phyloP scores from a whole-genome alignment of 2,113 vertebrate species.

The zebrafish (Danio rerio) region DNA sequence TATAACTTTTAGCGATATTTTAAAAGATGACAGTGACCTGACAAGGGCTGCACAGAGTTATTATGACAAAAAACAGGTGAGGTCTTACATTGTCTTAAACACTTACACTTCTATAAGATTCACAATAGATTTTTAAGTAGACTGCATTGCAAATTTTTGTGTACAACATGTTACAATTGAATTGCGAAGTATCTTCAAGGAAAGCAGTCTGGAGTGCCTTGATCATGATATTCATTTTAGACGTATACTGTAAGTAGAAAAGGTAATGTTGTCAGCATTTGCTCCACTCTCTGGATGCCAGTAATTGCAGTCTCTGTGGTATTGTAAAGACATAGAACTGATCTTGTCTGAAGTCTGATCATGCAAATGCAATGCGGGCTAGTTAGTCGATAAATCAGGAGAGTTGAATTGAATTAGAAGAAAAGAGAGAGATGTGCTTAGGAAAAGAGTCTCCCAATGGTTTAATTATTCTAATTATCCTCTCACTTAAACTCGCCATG shows the following conservation, averaged over 20 bases:
- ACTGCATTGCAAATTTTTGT: background rate
- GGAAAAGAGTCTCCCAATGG: slow-evolving; percentile 70
- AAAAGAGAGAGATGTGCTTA: slow-evolving; percentile 60
- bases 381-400: slow-evolving; percentile 40
- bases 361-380: slow-evolving; percentile 44
- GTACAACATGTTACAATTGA: slow-evolving; percentile 19
- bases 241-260: slow-evolving; percentile 12
- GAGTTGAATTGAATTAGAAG: slow-evolving; percentile 53
- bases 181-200: background rate
- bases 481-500: slow-evolving; percentile 70
- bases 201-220: slow-evolving; percentile 1
- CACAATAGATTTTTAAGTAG: background rate
- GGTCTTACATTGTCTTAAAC: background rate
- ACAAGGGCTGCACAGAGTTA: slow-evolving; percentile 36
- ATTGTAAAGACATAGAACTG: slow-evolving; percentile 40
- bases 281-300: background rate
- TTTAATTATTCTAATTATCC: slow-evolving; percentile 81
- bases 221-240: background rate
- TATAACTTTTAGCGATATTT: slow-evolving; percentile 61
- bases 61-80: slow-evolving; percentile 59
- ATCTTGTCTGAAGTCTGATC: slow-evolving; percentile 48
- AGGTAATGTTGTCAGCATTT: slow-evolving; percentile 18
- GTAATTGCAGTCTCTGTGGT: slow-evolving; percentile 27
- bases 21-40: slow-evolving; percentile 61
- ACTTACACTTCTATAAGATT: background rate